Percentiles rank a stretch among this genome's conserved stretches.
Evolutionary conservation across 1,140 invertebrate species (phyloP).

Genomic region (Drosophila bipectinata): DNA sequence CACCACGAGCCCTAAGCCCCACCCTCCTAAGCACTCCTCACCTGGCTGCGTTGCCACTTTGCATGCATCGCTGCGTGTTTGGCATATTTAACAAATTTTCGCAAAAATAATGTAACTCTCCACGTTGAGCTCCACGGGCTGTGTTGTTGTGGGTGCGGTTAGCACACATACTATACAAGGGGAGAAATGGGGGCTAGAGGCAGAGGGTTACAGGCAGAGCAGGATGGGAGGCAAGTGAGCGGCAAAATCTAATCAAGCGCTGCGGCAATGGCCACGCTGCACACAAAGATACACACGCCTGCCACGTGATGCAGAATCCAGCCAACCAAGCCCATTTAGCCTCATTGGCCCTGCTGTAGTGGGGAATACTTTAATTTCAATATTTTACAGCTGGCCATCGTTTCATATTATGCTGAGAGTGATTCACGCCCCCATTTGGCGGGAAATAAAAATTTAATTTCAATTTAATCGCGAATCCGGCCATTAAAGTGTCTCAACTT

Average conservation of each 20-base stretch:
- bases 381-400: background rate
- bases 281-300: conserved; percentile 3
- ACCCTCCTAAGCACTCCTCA: conserved; percentile 8
- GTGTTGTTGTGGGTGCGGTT: conserved; percentile 61
- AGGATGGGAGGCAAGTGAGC: conserved; percentile 22
- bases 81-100: conserved; percentile 82
- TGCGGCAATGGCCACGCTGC: conserved; percentile 59
- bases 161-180: conserved; percentile 9
- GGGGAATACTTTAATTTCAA: background rate
- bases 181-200: conserved; percentile 2
- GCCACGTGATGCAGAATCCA: conserved; percentile 22
- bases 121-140: conserved; percentile 10
- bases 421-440: background rate
- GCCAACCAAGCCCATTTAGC: conserved; percentile 11
- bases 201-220: no score
- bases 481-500: conserved; percentile 8
- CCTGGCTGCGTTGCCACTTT: conserved; percentile 62
- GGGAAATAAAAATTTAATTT: background rate
- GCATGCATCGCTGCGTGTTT: conserved; percentile 81
- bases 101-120: conserved; percentile 76
- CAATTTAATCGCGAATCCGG: background rate
- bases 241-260: conserved; percentile 80
- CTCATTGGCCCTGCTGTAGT: conserved; percentile 15
- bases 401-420: background rate
- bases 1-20: background rate